Base-by-base conservation (phyloP, 2,888 invertebrate genomes). In the Torymus auratus region DNA sequence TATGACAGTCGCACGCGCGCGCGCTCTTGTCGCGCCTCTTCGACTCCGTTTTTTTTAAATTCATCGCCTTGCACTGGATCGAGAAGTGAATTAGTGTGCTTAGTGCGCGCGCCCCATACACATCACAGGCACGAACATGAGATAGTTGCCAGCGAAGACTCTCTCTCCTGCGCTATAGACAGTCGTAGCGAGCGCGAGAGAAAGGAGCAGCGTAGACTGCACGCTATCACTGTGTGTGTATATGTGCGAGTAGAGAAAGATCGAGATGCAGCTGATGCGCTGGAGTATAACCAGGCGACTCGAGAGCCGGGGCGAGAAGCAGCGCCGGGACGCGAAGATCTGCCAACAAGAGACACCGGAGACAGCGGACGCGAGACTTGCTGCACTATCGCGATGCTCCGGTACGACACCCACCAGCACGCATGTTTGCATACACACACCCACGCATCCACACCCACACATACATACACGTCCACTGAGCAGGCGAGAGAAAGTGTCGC, bases 211-310 rank as follows among this genome's bases (percentile, higher is more conserved):
- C 10, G 15, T 10, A 78, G 10, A 13, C 17, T 20, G 17, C 53
- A 7, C 41, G 41, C 41, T 41, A 41, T 41, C 41, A 41, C 41
- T 41, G 41, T 41, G 7, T 41, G 41, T 61, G 61, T 15, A 12
- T 13, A 13, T 41, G 13, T 17, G 52, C 52, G n/a, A 65, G 67
- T 52, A 80, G 60, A 55, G 64, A 15, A 20, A 23, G 62, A 41
- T 17, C 81, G 81, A 71, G 67, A 90, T 91, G 90, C 89, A 89
- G 83, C 87, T 89, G 41, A 88, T 89, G 88, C 86, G 89, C 85
- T 91, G 90, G 90, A 89, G 89, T 84, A 91, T 91, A 83, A 90
- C 87, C 68, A 86, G 89, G 67, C 86, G 88, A 70, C 84, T 90
- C 82, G 88, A 88, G 79, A 86, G 84, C 81, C 86, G 86, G 15